Base-by-base conservation (phyloP, 2,113 vertebrate genomes). In the Upupa epops region DNA sequence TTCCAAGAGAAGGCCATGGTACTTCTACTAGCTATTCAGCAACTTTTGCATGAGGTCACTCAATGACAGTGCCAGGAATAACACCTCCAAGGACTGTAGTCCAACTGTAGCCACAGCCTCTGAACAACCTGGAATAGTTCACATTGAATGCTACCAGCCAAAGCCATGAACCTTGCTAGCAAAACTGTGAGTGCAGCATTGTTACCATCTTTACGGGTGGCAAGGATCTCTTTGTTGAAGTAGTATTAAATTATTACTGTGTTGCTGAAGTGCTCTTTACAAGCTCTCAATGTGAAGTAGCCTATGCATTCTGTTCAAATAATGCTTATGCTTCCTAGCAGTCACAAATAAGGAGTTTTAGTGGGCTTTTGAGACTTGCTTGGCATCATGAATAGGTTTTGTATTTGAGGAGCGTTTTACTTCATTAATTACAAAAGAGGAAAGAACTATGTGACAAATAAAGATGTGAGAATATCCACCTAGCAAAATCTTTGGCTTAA, bases 101-200 rank as follows among this genome's bases (percentile, higher is more conserved):
- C 36, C 25, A 37, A 18, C 55, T 24, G 32, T 65, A 60, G 13
- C 31, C 19, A 17, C 31, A 37, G 69, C 9, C 34, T 18, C 55
- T 31, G 78, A 51, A 17, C 42, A 6, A 5, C 37, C 34, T 46
- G 40, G 40, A 42, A 42, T 42, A 15, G 40, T 42, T 42, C 40
- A 42, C 40, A 42, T 42, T 64, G 36, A 64, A 16, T 40, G 10
- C 29, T 73, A 31, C 40, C 48, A 34, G 22, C 20, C 26, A n/a
- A 34, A 32, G 4, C 42, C 32, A 20, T 28, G 68, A 63, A 13
- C 42, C 31, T 45, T 48, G 65, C 48, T 34, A 31, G n/a, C 59
- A 34, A 42, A 54, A 24, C 17, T 0, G 2, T 14, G 18, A 0
- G 0, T 45, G 12, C 42, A 63, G 25, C 48, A 42, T 78, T 75